Evolutionary conservation across 2,797 vertebrate species (phyloP), one percentile per base, ranked within the genome.

Genomic region (Epinephelus malabaricus): DNA sequence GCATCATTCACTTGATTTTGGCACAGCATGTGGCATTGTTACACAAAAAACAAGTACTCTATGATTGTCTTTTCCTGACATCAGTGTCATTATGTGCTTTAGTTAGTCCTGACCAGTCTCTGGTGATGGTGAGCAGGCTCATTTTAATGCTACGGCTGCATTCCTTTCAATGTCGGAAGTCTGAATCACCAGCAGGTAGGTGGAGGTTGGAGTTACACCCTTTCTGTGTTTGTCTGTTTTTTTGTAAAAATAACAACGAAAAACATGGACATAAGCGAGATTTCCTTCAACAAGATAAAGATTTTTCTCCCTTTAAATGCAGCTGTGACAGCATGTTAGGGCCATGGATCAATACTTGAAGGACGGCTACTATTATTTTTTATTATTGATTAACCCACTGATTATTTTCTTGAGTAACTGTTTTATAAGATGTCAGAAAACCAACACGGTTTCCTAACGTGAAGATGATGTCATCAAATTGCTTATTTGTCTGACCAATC

Each of bases 1-100:
- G 78, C 58, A 40, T 69, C 69, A 67, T 65, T 77, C 69, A 64
- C 53, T 67, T 80, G 62, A 66, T 90, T 95, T 94, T 95, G 95
- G 94, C 94, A 95, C 91, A 84, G 87, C 82, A 85, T 83, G 78
- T 89, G 88, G 88, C 89, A 88, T 85, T 45, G 67, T 84, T 84
- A 79, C 69, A 79, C 61, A 56, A 81, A 77, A 40, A 75, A 77
- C 18, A 1, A 65, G 75, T 50, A 69, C 58, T 75, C 30, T 38
- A 43, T 62, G 86, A 90, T 88, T 86, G 89, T 89, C 86, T 73
- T 86, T 75, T 86, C 68, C 70, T 74, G 89, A 88, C 84, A 77
- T 88, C 74, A 19, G 69, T 17, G 84, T 83, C 63, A 38, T 68
- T 68, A 56, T 85, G 90, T 91, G 90, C 83, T 90, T 90, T 74